phyloP scores from a whole-genome alignment of 2,113 vertebrate species.

The Epinephelus fuscoguttatus region DNA sequence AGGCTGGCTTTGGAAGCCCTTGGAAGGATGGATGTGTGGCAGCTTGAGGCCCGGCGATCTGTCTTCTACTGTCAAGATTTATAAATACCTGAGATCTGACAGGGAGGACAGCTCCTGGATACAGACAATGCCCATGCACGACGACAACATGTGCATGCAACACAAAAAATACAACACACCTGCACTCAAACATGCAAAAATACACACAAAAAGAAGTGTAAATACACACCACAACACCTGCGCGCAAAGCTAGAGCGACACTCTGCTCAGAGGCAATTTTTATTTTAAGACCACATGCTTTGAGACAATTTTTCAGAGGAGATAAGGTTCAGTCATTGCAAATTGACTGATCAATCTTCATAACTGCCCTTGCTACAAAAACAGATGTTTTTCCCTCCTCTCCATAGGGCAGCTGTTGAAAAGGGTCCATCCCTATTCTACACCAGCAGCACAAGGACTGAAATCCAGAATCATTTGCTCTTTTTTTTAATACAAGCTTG shows the following conservation, averaged over 20 bases:
- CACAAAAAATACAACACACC: constrained; percentile 37
- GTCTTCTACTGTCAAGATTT: constrained; percentile 69
- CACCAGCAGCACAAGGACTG: constrained; percentile 24
- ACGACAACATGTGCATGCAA: not conserved
- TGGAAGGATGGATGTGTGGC: constrained; percentile 69
- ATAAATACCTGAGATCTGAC: constrained; percentile 73
- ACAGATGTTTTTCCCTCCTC: constrained; percentile 48
- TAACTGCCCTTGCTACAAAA: constrained; percentile 65
- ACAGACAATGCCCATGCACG: constrained; percentile 18
- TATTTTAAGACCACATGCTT: constrained; percentile 68
- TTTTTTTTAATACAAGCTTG: constrained; percentile 16
- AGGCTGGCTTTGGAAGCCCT: constrained; percentile 71
- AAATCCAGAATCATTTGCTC: constrained; percentile 22
- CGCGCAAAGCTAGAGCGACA: constrained; percentile 25
- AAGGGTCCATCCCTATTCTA: constrained; percentile 42
- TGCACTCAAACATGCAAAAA: not conserved
- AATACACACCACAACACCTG: constrained; percentile 47
- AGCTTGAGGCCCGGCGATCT: constrained; percentile 68
- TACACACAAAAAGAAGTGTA: not conserved
- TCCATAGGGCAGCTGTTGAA: constrained; percentile 40
- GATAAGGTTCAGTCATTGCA: constrained; percentile 68
- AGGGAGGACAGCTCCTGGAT: constrained; percentile 53
- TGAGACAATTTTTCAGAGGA: constrained; percentile 58
- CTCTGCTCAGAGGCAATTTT: constrained; percentile 45
- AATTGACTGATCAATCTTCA: constrained; percentile 80